Percentiles rank a stretch among this genome's conserved stretches.
Evolutionary conservation across 2,888 invertebrate genomes (phyloP).

Genomic region (Prosapia bicincta): DNA sequence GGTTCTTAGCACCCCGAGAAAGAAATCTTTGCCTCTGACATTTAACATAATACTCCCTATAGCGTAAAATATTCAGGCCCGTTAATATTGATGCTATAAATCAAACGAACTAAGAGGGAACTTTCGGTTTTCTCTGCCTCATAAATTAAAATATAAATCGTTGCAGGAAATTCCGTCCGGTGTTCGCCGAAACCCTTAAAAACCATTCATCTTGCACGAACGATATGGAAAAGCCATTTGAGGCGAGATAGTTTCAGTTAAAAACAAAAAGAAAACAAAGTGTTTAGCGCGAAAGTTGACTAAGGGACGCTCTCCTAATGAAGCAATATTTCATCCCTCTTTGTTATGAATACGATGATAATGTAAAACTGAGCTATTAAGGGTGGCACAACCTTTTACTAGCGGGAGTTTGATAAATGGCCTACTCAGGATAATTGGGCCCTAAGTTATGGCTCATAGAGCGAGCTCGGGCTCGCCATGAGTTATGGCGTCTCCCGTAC

Average conservation of each 20-base stretch:
- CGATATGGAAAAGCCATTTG: background rate
- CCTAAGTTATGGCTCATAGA: constrained; percentile 53
- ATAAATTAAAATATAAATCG: background rate
- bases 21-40: too few species aligned
- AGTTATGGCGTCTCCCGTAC: constrained; percentile 56
- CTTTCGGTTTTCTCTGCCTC: background rate
- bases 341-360: constrained; percentile 33
- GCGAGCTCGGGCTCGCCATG: constrained; percentile 50
- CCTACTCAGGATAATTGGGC: constrained; percentile 58
- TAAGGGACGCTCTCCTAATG: constrained; percentile 14
- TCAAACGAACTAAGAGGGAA: background rate
- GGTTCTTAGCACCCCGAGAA: too few species aligned
- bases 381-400: constrained; percentile 22
- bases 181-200: background rate
- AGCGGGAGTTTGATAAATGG: constrained; percentile 52
- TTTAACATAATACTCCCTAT: background rate
- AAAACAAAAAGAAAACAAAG: background rate
- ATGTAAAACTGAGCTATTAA: constrained; percentile 33
- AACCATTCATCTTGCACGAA: background rate
- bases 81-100: background rate
- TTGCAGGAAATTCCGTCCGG: background rate
- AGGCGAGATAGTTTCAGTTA: background rate
- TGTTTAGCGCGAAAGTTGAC: background rate
- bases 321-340: constrained; percentile 25
- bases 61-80: background rate